Conservation (phyloP, 1,140 invertebrate species). For the Leptopilina boulardi region DNA sequence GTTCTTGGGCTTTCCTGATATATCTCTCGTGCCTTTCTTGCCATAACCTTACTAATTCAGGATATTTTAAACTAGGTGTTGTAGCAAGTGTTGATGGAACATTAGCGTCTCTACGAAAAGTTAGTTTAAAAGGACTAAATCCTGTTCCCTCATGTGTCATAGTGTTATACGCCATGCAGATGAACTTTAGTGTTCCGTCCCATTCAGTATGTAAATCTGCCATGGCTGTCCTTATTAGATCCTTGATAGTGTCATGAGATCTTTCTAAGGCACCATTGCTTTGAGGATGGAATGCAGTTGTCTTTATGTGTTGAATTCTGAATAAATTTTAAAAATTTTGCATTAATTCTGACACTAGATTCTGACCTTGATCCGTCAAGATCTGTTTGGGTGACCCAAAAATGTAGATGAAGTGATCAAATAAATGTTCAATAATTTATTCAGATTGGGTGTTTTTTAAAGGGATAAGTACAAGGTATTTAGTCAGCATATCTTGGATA, state of each 20-base stretch:
- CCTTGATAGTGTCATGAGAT: background rate
- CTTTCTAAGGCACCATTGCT: background rate
- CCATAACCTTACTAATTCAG: background rate
- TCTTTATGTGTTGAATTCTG: background rate
- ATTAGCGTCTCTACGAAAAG: background rate
- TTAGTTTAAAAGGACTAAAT: background rate
- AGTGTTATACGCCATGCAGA: background rate
- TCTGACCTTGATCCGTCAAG: too few species aligned
- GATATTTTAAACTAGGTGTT: background rate
- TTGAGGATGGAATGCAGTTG: background rate
- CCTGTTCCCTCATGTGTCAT: too few species aligned
- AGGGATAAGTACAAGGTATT: too few species aligned
- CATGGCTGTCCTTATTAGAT: conserved; percentile 5
- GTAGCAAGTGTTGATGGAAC: background rate
- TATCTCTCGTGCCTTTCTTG: background rate
- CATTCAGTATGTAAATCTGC: too few species aligned
- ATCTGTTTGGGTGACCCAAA: too few species aligned
- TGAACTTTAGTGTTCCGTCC: background rate
- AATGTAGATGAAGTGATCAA: too few species aligned
- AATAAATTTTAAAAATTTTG: background rate
- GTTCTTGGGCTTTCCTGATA: background rate
- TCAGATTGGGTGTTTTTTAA: too few species aligned
- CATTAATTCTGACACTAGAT: too few species aligned
- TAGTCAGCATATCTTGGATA: too few species aligned
- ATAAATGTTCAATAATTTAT: too few species aligned